Base-by-base conservation (phyloP, 2,888 invertebrate genomes). In the Strigamia transsilvanica region DNA sequence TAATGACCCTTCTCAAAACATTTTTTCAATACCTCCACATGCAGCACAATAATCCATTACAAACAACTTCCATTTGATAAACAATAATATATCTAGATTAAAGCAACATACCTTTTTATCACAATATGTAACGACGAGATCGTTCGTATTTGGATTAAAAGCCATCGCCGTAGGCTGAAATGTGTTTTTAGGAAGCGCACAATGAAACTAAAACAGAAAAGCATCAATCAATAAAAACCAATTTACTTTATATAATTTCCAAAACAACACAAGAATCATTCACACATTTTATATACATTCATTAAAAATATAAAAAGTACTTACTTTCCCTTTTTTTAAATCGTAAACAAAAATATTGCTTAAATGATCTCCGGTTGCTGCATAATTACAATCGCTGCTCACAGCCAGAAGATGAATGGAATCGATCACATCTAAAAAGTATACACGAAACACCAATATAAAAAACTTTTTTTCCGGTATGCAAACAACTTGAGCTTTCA, bases 121-220 rank as follows among this genome's bases (percentile, higher is more conserved):
- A 0, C 94, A 91, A 88, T 95, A 96, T 2, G 91, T 91, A 12
- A 94, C 90, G 42, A 94, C 90, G 9, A 96, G 87, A 73, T 90
- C 90, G 6, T 91, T 90, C 1, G 88, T 88, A 10, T 87, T 87
- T 21, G 91, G 90, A 86, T 93, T 92, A 73, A 96, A 90, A 0
- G 92, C 90, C 84, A 96, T 85, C 0, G 95, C 93, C 0, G 94
- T 93, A 0, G 93, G 92, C 51, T 92, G 90, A 83, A 91, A 92
- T 13, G 89, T 88, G 86, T 94, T 93, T 41, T 90, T 91, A 0
- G 96, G 96, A 84, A 96, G 88, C 80, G 91, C 90, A 83, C 92
- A 91, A 82, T 90, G 86, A 84, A 89, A 88, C 86, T 90, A 85
- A 27, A 87, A 87, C 34, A 83, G 38, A 82, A 81, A 34, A 82